These are phyloP conservation scores for Psophia crepitans DNA, from an alignment of 2,113 vertebrate genomes.

Conservation along the genomic window DNA sequence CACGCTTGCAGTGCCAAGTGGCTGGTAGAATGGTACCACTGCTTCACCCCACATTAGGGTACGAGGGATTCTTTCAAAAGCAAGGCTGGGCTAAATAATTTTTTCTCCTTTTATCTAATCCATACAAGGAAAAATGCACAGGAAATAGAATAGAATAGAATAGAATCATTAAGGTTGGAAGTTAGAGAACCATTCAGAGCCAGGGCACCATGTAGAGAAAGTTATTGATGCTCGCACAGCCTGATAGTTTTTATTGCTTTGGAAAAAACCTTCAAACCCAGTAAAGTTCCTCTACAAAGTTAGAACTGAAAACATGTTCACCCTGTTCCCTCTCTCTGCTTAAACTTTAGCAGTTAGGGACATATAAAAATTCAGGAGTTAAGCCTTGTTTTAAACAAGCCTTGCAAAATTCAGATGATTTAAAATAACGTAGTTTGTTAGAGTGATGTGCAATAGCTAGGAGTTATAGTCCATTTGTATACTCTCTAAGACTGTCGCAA, in stretches of 20 bases:
- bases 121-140: background rate
- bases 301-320: background rate
- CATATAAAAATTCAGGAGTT: background rate
- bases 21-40: background rate
- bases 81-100: background rate
- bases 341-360: background rate
- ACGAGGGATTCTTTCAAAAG: background rate
- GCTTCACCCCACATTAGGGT: background rate
- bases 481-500: background rate
- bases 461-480: background rate
- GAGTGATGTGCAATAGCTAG: background rate
- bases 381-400: background rate
- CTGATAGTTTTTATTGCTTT: background rate
- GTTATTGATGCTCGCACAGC: background rate
- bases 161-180: too few relatives aligned
- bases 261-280: background rate
- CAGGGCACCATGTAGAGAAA: background rate
- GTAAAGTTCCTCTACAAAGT: background rate
- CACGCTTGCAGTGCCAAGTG: background rate
- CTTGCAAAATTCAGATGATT: background rate
- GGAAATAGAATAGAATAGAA: too few relatives aligned
- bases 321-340: background rate
- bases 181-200: background rate
- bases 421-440: background rate
- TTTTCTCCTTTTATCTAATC: background rate